Base-by-base conservation (phyloP, 2,797 vertebrate species). In the Cynodonichthys magdalenae region DNA sequence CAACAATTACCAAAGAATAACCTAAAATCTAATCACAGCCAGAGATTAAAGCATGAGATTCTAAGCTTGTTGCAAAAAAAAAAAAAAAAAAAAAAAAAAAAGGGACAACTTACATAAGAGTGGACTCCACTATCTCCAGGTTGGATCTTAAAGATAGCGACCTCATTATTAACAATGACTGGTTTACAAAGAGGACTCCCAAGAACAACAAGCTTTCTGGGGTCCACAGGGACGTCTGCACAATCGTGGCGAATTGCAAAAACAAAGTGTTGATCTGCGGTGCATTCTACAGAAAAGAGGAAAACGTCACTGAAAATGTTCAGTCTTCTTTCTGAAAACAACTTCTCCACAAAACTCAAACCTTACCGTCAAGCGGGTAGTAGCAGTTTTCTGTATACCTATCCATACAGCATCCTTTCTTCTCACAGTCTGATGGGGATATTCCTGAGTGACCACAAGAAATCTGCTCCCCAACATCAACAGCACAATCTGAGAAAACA, bases 311-410 rank as follows among this genome's bases (percentile, higher is more conserved):
- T 8, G 3, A 51, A 28, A 29, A 31, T n/a, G 15, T 29, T 19
- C 1, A 20, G 36, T 39, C 3, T 39, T 14, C 10, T 12, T 39
- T 4, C 36, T 8, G 31, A 34, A 34, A 34, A 31, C 5, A 31
- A 31, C 5, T 31, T 31, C 31, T 41, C 31, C 24, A 17, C 24
- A 53, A 51, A 12, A 29, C 18, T 31, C 45, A 28, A 45, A 59
- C n/a, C 49, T 61, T 72, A 92, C 92, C 90, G 76, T 93, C 85
- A 56, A 92, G 27, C 8, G 89, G 87, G 70, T 92, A 93, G 66
- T 80, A 93, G 72, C 92, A 93, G 31, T 7, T 4, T 0, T 47
- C 46, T 0, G 18, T 59, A 0, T 0, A 6, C 0, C 15, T 1
- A 70, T 81, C 67, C 15, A 73, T 11, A 68, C 92, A 93, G 75